Base-by-base conservation (phyloP, 1,140 invertebrate species). In the Prorops nasuta region DNA sequence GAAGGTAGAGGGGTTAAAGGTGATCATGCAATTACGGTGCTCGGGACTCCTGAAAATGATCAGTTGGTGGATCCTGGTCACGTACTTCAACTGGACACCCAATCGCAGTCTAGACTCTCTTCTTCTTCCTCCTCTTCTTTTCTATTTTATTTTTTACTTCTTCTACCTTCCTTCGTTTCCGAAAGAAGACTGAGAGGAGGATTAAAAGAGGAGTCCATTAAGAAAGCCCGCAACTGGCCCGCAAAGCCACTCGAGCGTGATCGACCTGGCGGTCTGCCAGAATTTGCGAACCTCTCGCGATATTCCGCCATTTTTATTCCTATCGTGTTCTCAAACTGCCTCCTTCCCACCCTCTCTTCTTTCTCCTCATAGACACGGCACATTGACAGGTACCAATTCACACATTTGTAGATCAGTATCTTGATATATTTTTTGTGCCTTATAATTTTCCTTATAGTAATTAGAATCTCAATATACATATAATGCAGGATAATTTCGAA, bases 121-220 rank as follows among this genome's bases (percentile, higher is more conserved):
- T 34, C 35, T 21, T 44, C 6, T 31, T 48, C 45, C 34, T 39
- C 38, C 14, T 16, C 46, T 48, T 14, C 15, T 32, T 10, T 14
- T 35, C n/a, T 21, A n/a, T n/a, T n/a, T n/a, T 36, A 6, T 21
- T 22, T 21, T 21, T 17, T 19, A 17, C 18, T 42, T 10, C 46
- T 45, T 51, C 18, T 22, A 31, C 15, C 15, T 52, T 37, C 12
- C 40, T 44, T 50, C 32, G n/a, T n/a, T n/a, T n/a, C n/a, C n/a
- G n/a, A n/a, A n/a, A n/a, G 10, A 44, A 51, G 50, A 59, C 57
- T 52, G 50, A 42, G 40, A 51, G 31, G 47, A 19, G 56, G 56
- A 64, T 60, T 61, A 59, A 54, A 64, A 56, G 60, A 56, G 53
- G 51, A 63, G 56, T 63, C 60, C 58, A 66, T 66, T 66, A 66